Conservation (phyloP, 2,888 invertebrate species). For the Apodemia zela region DNA sequence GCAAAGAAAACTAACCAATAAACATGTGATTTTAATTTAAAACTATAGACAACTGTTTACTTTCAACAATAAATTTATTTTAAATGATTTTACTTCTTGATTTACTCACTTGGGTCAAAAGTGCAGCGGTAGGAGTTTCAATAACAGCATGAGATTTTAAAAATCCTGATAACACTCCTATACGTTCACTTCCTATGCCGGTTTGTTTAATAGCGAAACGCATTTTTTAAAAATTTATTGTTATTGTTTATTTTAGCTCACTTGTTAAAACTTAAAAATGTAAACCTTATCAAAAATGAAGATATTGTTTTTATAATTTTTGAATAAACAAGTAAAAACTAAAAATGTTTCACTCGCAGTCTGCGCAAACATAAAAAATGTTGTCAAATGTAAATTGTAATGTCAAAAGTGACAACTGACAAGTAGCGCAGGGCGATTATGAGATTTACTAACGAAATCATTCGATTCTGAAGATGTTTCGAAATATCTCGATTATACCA, state of each 20-base stretch:
- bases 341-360: too few relatives aligned
- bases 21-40: too few relatives aligned
- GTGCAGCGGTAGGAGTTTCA: constrained; percentile 87
- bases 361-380: too few relatives aligned
- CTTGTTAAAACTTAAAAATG: background rate
- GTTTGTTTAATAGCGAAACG: constrained; percentile 84
- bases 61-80: background rate
- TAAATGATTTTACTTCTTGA: background rate
- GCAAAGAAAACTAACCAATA: too few relatives aligned
- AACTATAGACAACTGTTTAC: too few relatives aligned
- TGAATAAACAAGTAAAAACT: too few relatives aligned
- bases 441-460: too few relatives aligned
- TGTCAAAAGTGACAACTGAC: too few relatives aligned
- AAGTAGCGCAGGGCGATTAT: too few relatives aligned
- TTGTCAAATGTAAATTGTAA: too few relatives aligned
- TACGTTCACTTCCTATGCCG: constrained; percentile 82
- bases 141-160: constrained; percentile 75
- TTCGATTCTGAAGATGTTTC: too few relatives aligned
- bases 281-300: background rate
- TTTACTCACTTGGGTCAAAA: constrained; percentile 85
- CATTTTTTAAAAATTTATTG: constrained; percentile 71
- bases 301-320: background rate
- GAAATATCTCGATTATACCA: too few relatives aligned
- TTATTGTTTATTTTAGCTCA: background rate
- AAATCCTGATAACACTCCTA: constrained; percentile 83